Percentiles rank a stretch among this genome's conserved stretches.
These are phyloP conservation scores for Molanna angustata DNA, from an alignment of 2,888 invertebrate species.

Conservation along the genomic window DNA sequence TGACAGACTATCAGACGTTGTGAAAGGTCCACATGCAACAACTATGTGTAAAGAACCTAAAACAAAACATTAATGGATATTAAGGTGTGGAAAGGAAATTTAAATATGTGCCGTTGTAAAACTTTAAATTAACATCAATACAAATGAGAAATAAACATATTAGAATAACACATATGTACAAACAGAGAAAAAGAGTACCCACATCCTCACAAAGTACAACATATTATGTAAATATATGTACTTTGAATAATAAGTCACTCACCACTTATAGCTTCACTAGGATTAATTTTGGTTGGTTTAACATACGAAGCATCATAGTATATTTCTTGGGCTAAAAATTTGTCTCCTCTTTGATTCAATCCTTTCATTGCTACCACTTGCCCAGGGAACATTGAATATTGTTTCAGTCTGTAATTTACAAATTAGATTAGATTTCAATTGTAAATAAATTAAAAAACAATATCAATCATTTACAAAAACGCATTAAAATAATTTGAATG, in stretches of 20 bases:
- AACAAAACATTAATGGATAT: constrained; percentile 17
- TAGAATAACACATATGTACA: no score
- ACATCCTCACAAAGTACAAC: not conserved
- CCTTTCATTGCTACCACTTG: constrained; percentile 76
- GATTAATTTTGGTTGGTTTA: constrained; percentile 19
- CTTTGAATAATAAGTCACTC: not conserved
- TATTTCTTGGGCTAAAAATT: constrained; percentile 65
- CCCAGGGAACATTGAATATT: constrained; percentile 74
- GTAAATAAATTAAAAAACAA: no score
- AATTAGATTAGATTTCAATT: no score
- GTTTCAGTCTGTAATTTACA: constrained; percentile 48
- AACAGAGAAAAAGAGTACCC: no score
- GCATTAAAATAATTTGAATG: no score
- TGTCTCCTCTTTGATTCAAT: constrained; percentile 66
- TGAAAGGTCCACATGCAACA: constrained; percentile 82
- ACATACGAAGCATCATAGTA: constrained; percentile 50
- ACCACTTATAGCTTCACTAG: constrained; percentile 20
- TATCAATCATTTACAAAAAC: no score
- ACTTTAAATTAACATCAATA: no score
- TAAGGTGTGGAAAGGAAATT: no score
- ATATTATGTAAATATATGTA: not conserved
- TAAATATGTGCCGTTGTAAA: not conserved
- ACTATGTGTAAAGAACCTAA: constrained; percentile 63
- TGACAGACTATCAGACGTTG: constrained; percentile 68
- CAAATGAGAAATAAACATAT: no score